These are phyloP conservation scores for Centropyge bicolor DNA, from an alignment of 2,797 vertebrate species.

Conservation along the genomic window DNA sequence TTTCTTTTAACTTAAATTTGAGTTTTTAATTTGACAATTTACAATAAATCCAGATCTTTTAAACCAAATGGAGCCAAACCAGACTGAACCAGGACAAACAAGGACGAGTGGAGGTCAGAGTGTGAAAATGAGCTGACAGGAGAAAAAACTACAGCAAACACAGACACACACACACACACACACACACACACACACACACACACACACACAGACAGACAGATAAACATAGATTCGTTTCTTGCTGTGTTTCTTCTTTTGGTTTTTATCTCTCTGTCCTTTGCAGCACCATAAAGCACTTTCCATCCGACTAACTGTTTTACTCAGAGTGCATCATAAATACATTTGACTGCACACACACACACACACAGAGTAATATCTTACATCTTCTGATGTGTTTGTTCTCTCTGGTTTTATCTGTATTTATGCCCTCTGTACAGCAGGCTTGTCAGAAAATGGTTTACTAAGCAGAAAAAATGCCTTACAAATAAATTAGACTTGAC, in stretches of 20 bases:
- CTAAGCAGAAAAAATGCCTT: constrained; percentile 47
- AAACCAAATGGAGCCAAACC: not conserved
- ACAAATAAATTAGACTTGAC: constrained; percentile 47
- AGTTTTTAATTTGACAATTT: not conserved
- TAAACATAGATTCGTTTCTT: constrained; percentile 9
- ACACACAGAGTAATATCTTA: not conserved
- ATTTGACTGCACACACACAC: constrained; percentile 20
- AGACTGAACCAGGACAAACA: not conserved
- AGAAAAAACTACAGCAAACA: not conserved
- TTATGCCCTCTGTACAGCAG: constrained; percentile 22
- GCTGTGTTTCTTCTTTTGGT: constrained; percentile 18
- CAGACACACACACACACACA: constrained; percentile 39
- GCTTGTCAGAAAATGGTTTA: constrained; percentile 47
- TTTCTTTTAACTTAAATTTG: too few species aligned
- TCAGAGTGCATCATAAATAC: constrained; percentile 56
- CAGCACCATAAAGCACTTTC: constrained; percentile 33
- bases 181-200: constrained; percentile 38
- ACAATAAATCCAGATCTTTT: not conserved
- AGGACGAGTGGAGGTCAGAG: not conserved
- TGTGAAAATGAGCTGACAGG: not conserved
- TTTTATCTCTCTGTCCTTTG: constrained; percentile 35
- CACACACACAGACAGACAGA: constrained; percentile 43
- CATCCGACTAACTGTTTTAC: constrained; percentile 40
- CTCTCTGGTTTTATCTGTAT: constrained; percentile 46
- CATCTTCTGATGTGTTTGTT: constrained; percentile 32